These are phyloP conservation scores for Chelmon rostratus DNA, from an alignment of 2,797 vertebrate genomes.

Conservation along the genomic window DNA sequence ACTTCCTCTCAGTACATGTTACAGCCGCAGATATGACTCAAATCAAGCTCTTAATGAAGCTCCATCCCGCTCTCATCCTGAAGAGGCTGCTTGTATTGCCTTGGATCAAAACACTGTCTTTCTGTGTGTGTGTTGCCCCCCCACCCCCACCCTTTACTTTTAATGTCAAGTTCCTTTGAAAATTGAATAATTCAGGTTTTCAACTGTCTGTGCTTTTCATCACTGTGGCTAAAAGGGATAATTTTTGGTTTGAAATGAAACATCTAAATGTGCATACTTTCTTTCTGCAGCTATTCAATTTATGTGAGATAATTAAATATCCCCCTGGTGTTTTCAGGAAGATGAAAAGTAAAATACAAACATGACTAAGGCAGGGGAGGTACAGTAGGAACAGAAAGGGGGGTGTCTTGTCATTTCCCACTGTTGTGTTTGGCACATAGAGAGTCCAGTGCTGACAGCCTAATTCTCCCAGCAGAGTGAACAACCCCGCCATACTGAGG, in stretches of 20 bases:
- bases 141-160: slow-evolving; percentile 11
- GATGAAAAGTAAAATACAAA: slow-evolving; percentile 55
- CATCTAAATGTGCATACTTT: slow-evolving; percentile 25
- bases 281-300: slow-evolving; percentile 27
- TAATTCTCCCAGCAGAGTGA: slow-evolving; percentile 78
- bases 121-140: background rate
- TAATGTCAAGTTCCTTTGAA: slow-evolving; percentile 42
- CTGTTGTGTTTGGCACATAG: slow-evolving; percentile 71
- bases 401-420: slow-evolving; percentile 47
- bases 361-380: slow-evolving; percentile 15
- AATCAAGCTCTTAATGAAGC: slow-evolving; percentile 56
- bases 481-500: slow-evolving; percentile 68
- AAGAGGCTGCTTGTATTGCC: slow-evolving; percentile 33
- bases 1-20: slow-evolving; percentile 13
- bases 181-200: slow-evolving; percentile 43
- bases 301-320: slow-evolving; percentile 53
- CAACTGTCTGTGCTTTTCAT: slow-evolving; percentile 32
- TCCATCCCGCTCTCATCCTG: slow-evolving; percentile 53
- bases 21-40: slow-evolving; percentile 53
- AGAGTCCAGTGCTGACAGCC: slow-evolving; percentile 64
- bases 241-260: slow-evolving; percentile 46
- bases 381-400: slow-evolving; percentile 10
- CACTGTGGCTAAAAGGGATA: background rate
- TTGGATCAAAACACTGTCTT: slow-evolving; percentile 38
- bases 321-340: slow-evolving; percentile 42